phyloP scores from a whole-genome alignment of 2,113 vertebrate species.

The Notiomystis cincta region DNA sequence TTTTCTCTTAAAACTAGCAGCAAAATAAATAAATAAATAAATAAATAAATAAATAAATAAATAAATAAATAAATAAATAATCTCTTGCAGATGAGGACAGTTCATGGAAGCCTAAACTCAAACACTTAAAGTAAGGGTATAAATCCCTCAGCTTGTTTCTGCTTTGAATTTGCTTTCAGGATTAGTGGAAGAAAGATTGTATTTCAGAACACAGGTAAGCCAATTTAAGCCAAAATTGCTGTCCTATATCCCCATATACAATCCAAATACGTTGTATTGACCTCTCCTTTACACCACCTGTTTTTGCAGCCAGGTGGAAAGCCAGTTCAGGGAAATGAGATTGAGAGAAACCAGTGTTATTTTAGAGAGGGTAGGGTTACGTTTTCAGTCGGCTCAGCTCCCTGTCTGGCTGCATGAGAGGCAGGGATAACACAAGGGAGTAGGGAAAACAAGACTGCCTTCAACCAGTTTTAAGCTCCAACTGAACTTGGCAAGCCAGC shows the following conservation, averaged over 20 bases:
- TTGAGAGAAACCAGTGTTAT: not conserved
- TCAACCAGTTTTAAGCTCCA: constrained; percentile 6
- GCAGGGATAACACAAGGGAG: not conserved
- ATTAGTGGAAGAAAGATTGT: not conserved
- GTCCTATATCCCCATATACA: not conserved
- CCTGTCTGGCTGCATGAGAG: constrained; percentile 2
- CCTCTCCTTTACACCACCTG: not conserved
- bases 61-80: not conserved
- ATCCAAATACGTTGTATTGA: not conserved
- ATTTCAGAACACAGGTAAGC: not conserved
- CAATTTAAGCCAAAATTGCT: not conserved
- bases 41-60: not conserved
- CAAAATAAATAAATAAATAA: not conserved
- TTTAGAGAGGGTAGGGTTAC: constrained; percentile 28
- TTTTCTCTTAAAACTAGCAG: not conserved
- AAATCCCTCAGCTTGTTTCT: not conserved
- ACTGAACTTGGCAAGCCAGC: not conserved
- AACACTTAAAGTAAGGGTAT: not conserved
- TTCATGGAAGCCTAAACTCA: not conserved
- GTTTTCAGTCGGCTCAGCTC: constrained; percentile 8
- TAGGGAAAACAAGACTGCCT: constrained; percentile 9
- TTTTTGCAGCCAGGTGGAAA: not conserved
- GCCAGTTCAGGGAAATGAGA: not conserved
- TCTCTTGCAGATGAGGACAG: not conserved
- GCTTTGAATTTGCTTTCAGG: not conserved